Evolutionary conservation across 2,888 invertebrate species (phyloP).

Genomic region (Scaptomyza flava): DNA sequence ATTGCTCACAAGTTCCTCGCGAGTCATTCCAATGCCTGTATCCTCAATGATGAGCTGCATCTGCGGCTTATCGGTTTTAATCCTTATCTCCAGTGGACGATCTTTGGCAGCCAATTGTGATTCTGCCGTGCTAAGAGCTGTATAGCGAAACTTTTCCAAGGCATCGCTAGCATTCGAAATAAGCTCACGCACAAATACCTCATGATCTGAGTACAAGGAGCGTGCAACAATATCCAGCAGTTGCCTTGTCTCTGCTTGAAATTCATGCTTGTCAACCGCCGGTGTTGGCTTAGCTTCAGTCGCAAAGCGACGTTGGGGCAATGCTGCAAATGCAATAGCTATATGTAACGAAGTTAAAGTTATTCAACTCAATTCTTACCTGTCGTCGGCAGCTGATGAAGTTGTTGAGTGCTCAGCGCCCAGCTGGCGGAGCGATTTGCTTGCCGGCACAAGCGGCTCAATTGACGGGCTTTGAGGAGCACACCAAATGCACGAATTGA

Average conservation of each 20-base stretch:
- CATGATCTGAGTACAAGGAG: constrained; percentile 98
- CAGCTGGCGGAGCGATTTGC: constrained; percentile 19
- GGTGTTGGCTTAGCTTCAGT: constrained; percentile 41
- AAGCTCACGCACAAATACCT: constrained; percentile 97
- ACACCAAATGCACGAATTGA: constrained; percentile 38
- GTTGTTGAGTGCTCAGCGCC: constrained; percentile 1
- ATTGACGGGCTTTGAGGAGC: constrained; percentile 30
- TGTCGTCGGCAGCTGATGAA: background rate
- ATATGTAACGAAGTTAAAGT: no score
- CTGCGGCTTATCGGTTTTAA: constrained; percentile 93
- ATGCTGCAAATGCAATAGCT: constrained; percentile 10
- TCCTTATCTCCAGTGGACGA: constrained; percentile 92
- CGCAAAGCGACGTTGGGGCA: constrained; percentile 33
- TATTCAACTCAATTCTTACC: constrained; percentile 13
- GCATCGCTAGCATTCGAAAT: constrained; percentile 99
- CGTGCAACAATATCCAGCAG: constrained; percentile 98
- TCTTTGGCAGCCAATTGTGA: constrained; percentile 86
- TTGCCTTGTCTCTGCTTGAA: constrained; percentile 98
- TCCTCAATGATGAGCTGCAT: constrained; percentile 96
- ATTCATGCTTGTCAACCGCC: constrained; percentile 90
- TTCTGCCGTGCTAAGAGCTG: constrained; percentile 86
- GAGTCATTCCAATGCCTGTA: constrained; percentile 97
- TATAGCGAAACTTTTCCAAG: constrained; percentile 95
- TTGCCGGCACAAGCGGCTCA: constrained; percentile 37
- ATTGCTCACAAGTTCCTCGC: constrained; percentile 94